Evolutionary conservation across 1,140 invertebrate genomes (phyloP), one percentile per base, ranked within the genome.

Genomic region (Megalonaias nervosa): DNA sequence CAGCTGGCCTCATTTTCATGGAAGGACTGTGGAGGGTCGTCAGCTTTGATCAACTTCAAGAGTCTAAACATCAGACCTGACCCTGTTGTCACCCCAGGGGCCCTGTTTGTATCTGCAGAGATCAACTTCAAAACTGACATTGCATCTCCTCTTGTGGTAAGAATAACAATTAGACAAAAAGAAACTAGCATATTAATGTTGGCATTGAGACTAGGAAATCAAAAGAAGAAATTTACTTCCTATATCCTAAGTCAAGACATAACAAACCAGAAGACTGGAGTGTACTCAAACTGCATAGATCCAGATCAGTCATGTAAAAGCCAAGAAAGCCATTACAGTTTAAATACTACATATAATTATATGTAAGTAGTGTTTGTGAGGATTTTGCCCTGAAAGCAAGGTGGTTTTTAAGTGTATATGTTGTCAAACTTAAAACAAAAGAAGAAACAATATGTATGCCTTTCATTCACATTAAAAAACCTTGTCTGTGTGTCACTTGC

Each of bases 21-120:
- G 57, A 68, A 31, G 4, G 74, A 75, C 31, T 75, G 74, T 75
- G 74, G 74, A 21, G 74, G 74, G 21, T 23, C 66, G 5, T 55
- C 15, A 21, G 74, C 74, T 38, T 23, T 75, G 58, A 60, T 68
- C 4, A 68, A 69, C 58, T 68, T 75, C 57, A 60, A 68, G 21
- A 61, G 56, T 48, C n/a, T 82, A 4, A 69, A 60, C 59, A 61
- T 82, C n/a, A 80, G 76, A 11, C 81, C 81, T 15, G 81, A 83
- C 65, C 81, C 81, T 11, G 15, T 83, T 17, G 55, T 65, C n/a
- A 81, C 81, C 59, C 81, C 81, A 56, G 81, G 81, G 23, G 77
- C 79, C 26, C 26, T 83, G 13, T 79, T 72, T 17, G 74, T 83
- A 3, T 70, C 59, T 2, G 69, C 68, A 16, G 62, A 66, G 17